These are phyloP conservation scores for Nyctibius bracteatus DNA, from an alignment of 2,113 vertebrate genomes.

Conservation along the genomic window DNA sequence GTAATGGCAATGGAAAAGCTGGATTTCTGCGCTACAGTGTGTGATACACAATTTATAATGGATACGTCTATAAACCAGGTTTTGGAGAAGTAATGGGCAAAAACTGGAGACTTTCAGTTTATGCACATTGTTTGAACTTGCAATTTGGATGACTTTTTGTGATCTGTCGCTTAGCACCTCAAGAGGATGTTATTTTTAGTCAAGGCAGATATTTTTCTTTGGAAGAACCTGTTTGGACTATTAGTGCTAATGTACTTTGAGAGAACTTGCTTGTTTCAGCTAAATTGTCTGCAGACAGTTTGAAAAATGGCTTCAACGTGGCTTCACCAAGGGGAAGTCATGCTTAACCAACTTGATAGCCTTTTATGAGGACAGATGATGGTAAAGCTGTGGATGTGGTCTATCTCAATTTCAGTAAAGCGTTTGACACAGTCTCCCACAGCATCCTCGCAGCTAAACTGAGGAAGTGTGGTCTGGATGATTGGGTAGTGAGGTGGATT, in stretches of 20 bases:
- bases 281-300: neutral
- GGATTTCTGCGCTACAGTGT: rapidly evolving
- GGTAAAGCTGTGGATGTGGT: no score
- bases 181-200: constrained; percentile 10
- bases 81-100: neutral
- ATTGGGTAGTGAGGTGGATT: no score
- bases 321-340: no score
- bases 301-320: no score
- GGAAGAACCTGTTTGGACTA: constrained; percentile 4
- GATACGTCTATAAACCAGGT: neutral
- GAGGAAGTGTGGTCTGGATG: no score
- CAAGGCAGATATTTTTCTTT: neutral
- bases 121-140: neutral
- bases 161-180: constrained; percentile 1
- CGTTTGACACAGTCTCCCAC: no score
- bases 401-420: no score
- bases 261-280: neutral
- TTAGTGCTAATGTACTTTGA: neutral
- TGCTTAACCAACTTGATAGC: no score
- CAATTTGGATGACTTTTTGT: neutral
- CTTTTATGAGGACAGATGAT: no score
- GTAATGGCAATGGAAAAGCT: neutral
- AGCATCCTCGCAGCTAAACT: no score
- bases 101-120: neutral
- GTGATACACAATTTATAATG: rapidly evolving